phyloP scores from a whole-genome alignment of 2,888 invertebrate genomes.

The Drosophila phalerata region DNA sequence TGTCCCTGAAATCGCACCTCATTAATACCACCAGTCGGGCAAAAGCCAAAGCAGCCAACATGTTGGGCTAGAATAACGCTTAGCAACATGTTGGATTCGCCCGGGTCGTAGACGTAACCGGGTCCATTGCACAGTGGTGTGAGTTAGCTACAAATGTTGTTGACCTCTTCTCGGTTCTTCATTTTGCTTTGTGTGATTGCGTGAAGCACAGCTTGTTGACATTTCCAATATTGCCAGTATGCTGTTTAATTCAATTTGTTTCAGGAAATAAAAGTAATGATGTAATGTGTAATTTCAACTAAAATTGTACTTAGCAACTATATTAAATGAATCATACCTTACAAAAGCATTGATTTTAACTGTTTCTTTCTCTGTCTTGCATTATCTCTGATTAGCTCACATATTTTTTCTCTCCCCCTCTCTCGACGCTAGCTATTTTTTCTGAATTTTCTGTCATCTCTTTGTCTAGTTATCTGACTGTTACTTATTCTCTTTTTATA shows the following conservation, averaged over 20 bases:
- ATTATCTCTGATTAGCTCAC: no score
- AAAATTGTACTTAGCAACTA: no score
- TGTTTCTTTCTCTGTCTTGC: no score
- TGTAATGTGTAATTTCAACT: no score
- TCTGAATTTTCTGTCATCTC: no score
- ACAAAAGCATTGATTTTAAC: no score
- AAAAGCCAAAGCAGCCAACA: constrained; percentile 50
- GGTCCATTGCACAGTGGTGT: constrained; percentile 20
- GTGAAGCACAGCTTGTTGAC: not conserved
- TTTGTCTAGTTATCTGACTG: not conserved
- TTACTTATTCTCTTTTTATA: not conserved
- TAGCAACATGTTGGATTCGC: constrained; percentile 64
- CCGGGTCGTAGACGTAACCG: constrained; percentile 27
- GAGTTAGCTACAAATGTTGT: constrained; percentile 5
- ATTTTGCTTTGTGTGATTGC: not conserved
- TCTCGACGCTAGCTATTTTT: not conserved
- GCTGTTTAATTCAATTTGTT: not conserved
- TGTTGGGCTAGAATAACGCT: constrained; percentile 48
- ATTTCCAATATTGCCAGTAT: not conserved
- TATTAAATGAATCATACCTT: no score
- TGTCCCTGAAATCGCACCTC: constrained; percentile 19
- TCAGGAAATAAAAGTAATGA: not conserved
- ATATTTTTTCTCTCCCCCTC: not conserved
- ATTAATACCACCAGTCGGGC: constrained; percentile 28
- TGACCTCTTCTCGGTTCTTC: not conserved